phyloP scores from a whole-genome alignment of 2,113 vertebrate species.

The Zosterops japonicus region DNA sequence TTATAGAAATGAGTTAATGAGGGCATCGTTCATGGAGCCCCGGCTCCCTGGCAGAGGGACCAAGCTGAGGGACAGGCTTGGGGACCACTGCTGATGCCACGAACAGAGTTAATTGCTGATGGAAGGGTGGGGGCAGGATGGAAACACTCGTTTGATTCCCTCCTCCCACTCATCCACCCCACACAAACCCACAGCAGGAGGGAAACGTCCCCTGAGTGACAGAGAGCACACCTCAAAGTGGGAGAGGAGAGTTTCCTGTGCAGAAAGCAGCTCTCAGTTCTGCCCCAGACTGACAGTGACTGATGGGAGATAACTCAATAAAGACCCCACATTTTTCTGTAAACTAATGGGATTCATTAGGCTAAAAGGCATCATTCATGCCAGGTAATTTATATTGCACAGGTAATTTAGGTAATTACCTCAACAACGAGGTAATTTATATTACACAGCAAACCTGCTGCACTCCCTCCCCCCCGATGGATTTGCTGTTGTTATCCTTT shows the following conservation, averaged over 20 bases:
- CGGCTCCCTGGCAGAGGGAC: neutral
- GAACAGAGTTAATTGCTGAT: neutral
- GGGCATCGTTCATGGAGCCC: neutral
- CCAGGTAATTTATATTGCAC: neutral
- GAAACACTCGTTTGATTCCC: accelerated
- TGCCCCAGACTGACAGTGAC: accelerated
- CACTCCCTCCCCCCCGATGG: neutral
- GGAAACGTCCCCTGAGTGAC: accelerated
- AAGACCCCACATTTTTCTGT: neutral
- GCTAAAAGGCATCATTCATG: neutral
- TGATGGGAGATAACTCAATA: neutral
- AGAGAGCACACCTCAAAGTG: too few species aligned
- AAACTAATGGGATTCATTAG: neutral
- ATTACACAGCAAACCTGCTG: neutral
- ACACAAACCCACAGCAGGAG: neutral
- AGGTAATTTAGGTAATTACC: constrained; percentile 41
- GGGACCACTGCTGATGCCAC: neutral
- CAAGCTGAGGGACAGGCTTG: neutral
- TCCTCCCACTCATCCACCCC: accelerated
- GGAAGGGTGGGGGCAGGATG: too few species aligned
- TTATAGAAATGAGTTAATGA: accelerated
- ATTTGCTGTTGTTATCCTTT: neutral
- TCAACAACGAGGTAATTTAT: neutral
- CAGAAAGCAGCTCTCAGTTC: neutral
- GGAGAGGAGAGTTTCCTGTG: accelerated